These are phyloP conservation scores for Hozukius guyotensis DNA, from an alignment of 2,797 vertebrate genomes.

Conservation along the genomic window DNA sequence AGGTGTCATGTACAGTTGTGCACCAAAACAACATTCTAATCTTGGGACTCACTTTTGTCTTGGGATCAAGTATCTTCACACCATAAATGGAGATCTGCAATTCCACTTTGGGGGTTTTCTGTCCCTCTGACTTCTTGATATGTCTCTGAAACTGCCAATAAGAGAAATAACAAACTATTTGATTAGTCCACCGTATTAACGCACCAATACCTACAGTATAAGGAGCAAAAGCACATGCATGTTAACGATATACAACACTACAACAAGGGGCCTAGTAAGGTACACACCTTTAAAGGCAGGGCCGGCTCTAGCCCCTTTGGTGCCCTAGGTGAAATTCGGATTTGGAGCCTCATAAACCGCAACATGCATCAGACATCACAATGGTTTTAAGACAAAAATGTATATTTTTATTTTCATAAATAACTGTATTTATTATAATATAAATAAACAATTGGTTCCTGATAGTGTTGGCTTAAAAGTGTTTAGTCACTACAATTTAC, in stretches of 20 bases:
- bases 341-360: too few relatives aligned
- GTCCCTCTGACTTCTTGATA: conserved; percentile 98
- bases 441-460: too few relatives aligned
- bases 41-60: conserved; percentile 89
- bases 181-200: not conserved
- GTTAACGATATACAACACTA: not conserved
- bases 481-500: too few relatives aligned
- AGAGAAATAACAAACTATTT: not conserved
- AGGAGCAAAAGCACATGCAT: not conserved
- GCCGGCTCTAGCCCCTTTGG: too few relatives aligned
- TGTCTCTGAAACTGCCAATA: conserved; percentile 93
- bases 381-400: too few relatives aligned
- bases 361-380: too few relatives aligned
- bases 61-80: conserved; percentile 96
- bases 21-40: not conserved
- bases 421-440: too few relatives aligned
- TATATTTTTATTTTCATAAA: too few relatives aligned
- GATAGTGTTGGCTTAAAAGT: too few relatives aligned
- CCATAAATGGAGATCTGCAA: conserved; percentile 98
- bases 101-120: conserved; percentile 96
- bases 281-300: not conserved
- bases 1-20: not conserved
- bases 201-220: not conserved
- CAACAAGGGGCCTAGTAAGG: not conserved
- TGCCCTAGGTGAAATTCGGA: too few relatives aligned